Base-by-base conservation (phyloP, 2,888 invertebrate species). In the Chironomus riparius region DNA sequence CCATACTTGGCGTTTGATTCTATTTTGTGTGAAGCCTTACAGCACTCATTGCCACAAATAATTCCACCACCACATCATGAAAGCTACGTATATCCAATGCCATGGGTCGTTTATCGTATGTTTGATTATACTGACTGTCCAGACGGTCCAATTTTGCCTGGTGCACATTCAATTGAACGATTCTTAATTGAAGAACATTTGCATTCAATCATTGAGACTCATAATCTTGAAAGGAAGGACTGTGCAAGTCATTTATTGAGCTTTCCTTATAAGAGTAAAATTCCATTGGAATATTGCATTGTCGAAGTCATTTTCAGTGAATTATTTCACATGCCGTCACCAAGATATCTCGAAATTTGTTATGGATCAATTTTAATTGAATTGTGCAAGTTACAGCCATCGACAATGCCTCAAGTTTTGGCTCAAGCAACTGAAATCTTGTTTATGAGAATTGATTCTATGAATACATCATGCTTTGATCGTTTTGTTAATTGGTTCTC, bases 71-170 rank as follows among this genome's bases (percentile, higher is more conserved):
- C 95, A 0, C 98, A 98, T 85, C 92, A 95, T 81, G 94, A 96
- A 78, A 89, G 90, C 2, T 93, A 92, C 81, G 86, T 88, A 24
- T 99, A 99, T 85, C 98, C 98, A 0, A 91, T 97, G 88, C 99
- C 99, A 0, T 90, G 92, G 82, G 95, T 96, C 1, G 92, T 98
- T 50, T 98, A 97, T 84, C 88, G 95, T 62, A 93, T 99, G 90
- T 99, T 99, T 85, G 98, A 98, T 84, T 97, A 98, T 83, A 97
- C 98, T 0, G 99, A 99, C 85, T 97, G 98, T 80, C 97, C 98
- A 0, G 97, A 97, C 83, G 94, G 24, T 13, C 93, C 94, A 0
- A 90, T 93, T 68, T 85, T 99, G 76, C 99, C 99, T 0, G 98
- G 97, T 48, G 93, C 95, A 21, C 97, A 98, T 85, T 95, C 98